Percentiles rank a stretch among this genome's conserved stretches.
Conservation (phyloP, 2,113 vertebrate species). For the Mormoops blainvillei region DNA sequence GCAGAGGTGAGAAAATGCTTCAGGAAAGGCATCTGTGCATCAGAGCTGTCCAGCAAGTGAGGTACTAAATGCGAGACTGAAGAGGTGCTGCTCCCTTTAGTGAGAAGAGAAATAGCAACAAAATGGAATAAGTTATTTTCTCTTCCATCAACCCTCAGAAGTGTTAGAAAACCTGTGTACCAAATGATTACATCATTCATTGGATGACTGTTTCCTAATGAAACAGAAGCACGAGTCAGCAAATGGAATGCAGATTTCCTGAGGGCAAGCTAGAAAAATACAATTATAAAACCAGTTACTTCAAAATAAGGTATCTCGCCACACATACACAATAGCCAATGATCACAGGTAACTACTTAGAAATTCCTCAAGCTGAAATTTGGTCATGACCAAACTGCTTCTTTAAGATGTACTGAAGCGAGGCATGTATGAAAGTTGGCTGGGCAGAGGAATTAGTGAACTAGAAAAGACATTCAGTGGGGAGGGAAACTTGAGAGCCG, state of each 20-base stretch:
- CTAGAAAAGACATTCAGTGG: not conserved
- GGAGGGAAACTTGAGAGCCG: not conserved
- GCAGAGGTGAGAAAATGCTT: not conserved
- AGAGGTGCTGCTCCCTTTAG: not conserved
- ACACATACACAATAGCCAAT: not conserved
- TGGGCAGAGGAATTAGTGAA: not conserved
- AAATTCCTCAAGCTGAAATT: slow-evolving; percentile 1
- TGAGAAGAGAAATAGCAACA: not conserved
- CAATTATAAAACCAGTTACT: not conserved
- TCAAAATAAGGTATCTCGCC: not conserved
- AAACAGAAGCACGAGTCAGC: not conserved
- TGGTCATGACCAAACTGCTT: not conserved
- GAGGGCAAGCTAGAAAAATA: not conserved
- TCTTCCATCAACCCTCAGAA: not conserved
- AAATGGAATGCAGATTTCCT: not conserved
- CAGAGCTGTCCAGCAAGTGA: not conserved
- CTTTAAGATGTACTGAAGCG: not conserved
- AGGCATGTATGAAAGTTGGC: not conserved
- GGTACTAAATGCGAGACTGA: not conserved
- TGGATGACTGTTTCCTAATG: not conserved
- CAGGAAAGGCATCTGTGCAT: not conserved
- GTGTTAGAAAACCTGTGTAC: not conserved
- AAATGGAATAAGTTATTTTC: not conserved
- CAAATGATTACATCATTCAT: not conserved
- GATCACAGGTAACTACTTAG: not conserved